Conservation (phyloP, 2,888 invertebrate genomes). For the Hypomecis punctinalis region DNA sequence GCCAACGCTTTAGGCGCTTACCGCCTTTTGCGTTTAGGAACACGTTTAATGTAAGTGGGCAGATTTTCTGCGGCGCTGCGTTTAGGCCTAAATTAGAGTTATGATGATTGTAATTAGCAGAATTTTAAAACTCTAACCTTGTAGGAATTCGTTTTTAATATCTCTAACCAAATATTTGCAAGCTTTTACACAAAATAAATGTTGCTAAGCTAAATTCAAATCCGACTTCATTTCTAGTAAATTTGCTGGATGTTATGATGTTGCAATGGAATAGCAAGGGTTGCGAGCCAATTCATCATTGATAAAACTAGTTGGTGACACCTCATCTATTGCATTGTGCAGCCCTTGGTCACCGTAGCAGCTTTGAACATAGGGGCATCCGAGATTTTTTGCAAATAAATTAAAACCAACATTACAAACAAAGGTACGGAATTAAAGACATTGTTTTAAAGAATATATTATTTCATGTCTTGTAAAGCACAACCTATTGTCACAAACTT, state of each 20-base stretch:
- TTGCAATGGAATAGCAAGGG: slow-evolving; percentile 41
- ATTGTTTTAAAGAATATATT: not conserved
- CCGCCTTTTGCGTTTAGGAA: slow-evolving; percentile 55
- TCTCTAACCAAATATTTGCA: too few species aligned
- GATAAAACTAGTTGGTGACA: slow-evolving; percentile 72
- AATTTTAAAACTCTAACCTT: not conserved
- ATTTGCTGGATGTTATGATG: slow-evolving; percentile 31
- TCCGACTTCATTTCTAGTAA: not conserved
- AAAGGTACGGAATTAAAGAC: too few species aligned
- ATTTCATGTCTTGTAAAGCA: not conserved
- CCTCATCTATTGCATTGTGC: slow-evolving; percentile 58
- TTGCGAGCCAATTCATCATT: slow-evolving; percentile 64
- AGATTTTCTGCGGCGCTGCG: slow-evolving; percentile 79
- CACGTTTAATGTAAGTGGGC: slow-evolving; percentile 81
- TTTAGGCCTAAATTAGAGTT: slow-evolving; percentile 81
- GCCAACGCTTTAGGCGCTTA: slow-evolving; percentile 50
- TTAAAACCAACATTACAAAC: not conserved
- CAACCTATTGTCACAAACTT: not conserved
- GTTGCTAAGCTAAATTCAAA: not conserved
- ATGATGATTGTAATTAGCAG: slow-evolving; percentile 22
- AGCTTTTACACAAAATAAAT: not conserved
- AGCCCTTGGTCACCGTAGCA: slow-evolving; percentile 9
- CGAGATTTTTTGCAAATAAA: slow-evolving; percentile 4
- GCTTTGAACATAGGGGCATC: not conserved
- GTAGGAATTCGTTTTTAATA: too few species aligned